phyloP scores from a whole-genome alignment of 2,113 vertebrate genomes.

The Oceanodroma tethys region DNA sequence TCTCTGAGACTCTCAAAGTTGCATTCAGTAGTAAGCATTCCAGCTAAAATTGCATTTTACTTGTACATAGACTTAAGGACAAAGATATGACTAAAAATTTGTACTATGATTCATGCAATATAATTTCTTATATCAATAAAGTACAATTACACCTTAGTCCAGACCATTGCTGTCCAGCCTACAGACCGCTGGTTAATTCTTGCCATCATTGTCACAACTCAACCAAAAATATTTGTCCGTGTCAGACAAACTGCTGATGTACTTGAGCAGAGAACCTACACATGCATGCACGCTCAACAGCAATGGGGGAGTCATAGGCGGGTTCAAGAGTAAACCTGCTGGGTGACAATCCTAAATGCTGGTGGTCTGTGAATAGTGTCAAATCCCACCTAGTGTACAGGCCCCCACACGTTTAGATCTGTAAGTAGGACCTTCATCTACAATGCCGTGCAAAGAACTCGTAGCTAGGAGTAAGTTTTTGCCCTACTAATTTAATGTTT shows the following conservation, averaged over 20 bases:
- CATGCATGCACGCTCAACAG: not conserved
- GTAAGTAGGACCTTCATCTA: not conserved
- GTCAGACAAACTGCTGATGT: not conserved
- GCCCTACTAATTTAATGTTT: not conserved
- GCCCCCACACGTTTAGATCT: not conserved
- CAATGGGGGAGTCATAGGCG: accelerated
- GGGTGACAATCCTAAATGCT: not conserved
- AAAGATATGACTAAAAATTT: not conserved
- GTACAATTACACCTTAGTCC: not conserved
- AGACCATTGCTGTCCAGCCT: not conserved
- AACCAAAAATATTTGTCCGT: not conserved
- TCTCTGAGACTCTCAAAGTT: not conserved
- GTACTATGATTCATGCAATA: not conserved
- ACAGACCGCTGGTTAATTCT: not conserved
- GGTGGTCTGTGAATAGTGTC: not conserved
- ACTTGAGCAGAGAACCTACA: not conserved
- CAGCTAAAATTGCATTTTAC: not conserved
- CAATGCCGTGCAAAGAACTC: not conserved
- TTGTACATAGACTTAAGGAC: not conserved
- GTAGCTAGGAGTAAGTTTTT: not conserved
- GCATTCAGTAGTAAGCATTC: not conserved
- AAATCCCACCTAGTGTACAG: not conserved
- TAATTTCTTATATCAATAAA: not conserved
- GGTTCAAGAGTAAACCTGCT: not conserved
- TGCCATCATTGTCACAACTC: not conserved